Base-by-base conservation (phyloP, 2,113 vertebrate species). In the Toxostoma redivivum region DNA sequence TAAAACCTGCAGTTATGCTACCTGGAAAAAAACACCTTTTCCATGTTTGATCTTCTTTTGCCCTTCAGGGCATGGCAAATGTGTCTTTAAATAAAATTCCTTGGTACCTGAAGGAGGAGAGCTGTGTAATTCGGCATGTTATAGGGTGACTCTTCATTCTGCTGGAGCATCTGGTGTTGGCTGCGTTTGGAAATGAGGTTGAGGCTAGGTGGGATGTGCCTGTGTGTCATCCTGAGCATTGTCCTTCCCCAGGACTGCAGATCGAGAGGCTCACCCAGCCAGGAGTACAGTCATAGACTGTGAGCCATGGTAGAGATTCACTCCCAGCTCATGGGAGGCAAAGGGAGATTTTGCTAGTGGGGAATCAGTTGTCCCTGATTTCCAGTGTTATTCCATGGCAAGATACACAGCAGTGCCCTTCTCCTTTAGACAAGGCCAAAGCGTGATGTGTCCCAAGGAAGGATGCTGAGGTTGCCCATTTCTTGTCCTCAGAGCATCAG, bases 361-460 rank as follows among this genome's bases (percentile, higher is more conserved):
- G 33, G 19, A 58, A 33, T 62, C 50, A 22, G 20, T 51, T 93
- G 45, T 57, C 23, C 62, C 23, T 90, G 53, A 12, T 61, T 90
- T 33, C 47, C 37, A 15, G 10, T 44, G 19, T 56, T 72, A 56
- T 6, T 23, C 33, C 0, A 1, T 67, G 57, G 33, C 53, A 84
- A 78, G 65, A 56, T 12, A 33, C 2, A 2, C 7, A 81, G n/a
- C 37, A 70, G 28, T 7, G 33, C 51, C 24, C 8, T 11, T 21
- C 40, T 79, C 25, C 50, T 92, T 69, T 70, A 61, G 79, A 7
- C 0, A 0, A 56, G 45, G 33, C 20, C 17, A n/a, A 58, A 88
- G 23, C 0, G 0, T 66, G 58, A 50, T 0, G 0, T 88, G 33
- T 24, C 65, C n/a, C 54, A 72, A 38, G 62, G 58, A 80, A 65